Percentiles rank a stretch among this genome's conserved stretches.
Conservation (phyloP, 2,113 vertebrate species). For the Datnioides undecimradiatus region DNA sequence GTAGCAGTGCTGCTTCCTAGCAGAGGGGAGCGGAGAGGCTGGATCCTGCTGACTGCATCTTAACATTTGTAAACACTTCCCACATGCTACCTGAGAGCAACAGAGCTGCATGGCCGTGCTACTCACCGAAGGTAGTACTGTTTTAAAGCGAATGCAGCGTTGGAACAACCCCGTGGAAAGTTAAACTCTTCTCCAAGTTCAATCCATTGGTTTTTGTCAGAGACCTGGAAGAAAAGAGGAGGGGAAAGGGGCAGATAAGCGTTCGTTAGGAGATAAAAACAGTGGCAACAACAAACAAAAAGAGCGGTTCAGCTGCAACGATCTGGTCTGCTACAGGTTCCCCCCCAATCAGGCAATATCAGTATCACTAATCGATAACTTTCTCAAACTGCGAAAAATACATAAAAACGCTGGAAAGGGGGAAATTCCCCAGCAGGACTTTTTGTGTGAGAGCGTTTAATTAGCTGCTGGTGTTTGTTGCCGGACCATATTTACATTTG, state of each 20-base stretch:
- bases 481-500: constrained; percentile 49
- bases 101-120: constrained; percentile 47
- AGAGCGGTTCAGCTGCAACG: constrained; percentile 54
- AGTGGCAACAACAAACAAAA: constrained; percentile 43
- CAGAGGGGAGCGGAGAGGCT: constrained; percentile 23
- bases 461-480: background rate
- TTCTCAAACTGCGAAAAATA: constrained; percentile 47
- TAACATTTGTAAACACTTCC: constrained; percentile 83
- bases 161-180: constrained; percentile 98
- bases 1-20: constrained; percentile 20
- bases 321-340: constrained; percentile 67
- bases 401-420: background rate
- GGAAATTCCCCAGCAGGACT: accelerated
- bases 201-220: constrained; percentile 98
- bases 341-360: constrained; percentile 31
- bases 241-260: background rate
- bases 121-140: constrained; percentile 99
- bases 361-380: constrained; percentile 68
- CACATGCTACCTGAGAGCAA: constrained; percentile 79
- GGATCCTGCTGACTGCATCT: constrained; percentile 64
- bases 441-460: background rate
- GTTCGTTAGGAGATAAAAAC: constrained; percentile 38
- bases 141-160: constrained; percentile 99
- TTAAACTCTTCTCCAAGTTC: constrained; percentile 98
- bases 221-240: constrained; percentile 89